Base-by-base conservation (phyloP, 2,113 vertebrate genomes). In the Catharus minimus region DNA sequence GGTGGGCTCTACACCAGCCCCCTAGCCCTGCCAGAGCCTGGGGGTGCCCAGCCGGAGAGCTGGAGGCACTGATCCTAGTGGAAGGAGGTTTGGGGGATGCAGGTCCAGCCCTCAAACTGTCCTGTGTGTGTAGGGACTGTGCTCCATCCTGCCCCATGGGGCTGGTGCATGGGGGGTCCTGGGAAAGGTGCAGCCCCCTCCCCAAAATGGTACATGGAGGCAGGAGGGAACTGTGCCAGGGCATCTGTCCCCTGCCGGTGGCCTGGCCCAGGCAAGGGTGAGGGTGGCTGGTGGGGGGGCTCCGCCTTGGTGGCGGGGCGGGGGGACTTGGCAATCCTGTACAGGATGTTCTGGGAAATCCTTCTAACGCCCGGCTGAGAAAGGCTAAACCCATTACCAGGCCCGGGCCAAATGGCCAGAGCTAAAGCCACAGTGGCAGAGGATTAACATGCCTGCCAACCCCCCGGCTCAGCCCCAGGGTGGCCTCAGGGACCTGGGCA, bases 321-420 rank as follows among this genome's bases (percentile, higher is more conserved):
- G 32, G 41, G 21, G 61, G 5, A 26, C 82, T 86, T 41, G 74
- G 77, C 95, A 96, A 93, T 97, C 94, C 93, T 15, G 86, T 87
- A 95, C 86, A 5, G 84, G 94, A 96, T 96, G 95, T 97, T 96
- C 97, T 88, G 81, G 85, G 90, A 97, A 96, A 95, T 96, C 95
- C 95, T 96, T 91, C 94, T 92, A 93, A 95, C 36, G 14, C 77
- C 62, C 1, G 3, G 73, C 95, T 95, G 92, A 95, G 95, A 94
- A 84, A 14, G 67, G 46, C 95, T 96, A 94, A 96, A 94, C 93
- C 90, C 93, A 73, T 97, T 96, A 95, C 60, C 2, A 2, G 49
- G 13, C 33, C 83, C 6, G 5, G 86, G 71, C 79, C 89, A 68
- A 94, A 87, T 78, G 93, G 80, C 68, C 60, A 11, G 50, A 47